Evolutionary conservation across 1,140 invertebrate genomes (phyloP).

Genomic region (Drosophila bocqueti): DNA sequence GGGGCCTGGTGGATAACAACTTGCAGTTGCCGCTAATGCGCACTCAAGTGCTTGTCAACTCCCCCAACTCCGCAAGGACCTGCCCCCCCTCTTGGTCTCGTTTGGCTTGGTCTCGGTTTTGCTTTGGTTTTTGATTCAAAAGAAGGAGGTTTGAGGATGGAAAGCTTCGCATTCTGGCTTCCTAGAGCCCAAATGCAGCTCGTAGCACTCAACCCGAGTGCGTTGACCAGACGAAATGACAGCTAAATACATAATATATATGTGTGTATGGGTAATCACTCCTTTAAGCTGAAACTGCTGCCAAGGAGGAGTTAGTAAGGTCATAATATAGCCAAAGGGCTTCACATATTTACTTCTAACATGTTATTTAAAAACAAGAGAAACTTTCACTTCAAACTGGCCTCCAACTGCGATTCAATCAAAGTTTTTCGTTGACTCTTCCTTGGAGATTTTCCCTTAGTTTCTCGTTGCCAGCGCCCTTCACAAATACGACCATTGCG

Average conservation of each 20-base stretch:
- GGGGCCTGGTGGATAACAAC: conserved; percentile 39
- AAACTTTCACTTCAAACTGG: neutral
- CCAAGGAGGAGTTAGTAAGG: too few species aligned
- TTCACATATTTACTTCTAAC: too few species aligned
- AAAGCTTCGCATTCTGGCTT: neutral
- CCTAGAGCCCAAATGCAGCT: conserved; percentile 42
- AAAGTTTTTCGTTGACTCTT: neutral
- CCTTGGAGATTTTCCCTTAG: neutral
- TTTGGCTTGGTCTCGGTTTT: conserved; percentile 27
- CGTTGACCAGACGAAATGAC: conserved; percentile 10
- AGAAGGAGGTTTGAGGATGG: neutral
- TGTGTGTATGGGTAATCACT: conserved; percentile 3
- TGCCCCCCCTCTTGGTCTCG: conserved; percentile 19
- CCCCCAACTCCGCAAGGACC: neutral
- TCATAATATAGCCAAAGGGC: too few species aligned
- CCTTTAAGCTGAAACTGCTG: neutral
- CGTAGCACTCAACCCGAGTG: conserved; percentile 23
- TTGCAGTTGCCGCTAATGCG: conserved; percentile 66
- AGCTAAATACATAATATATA: too few species aligned
- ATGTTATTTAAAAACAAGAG: neutral
- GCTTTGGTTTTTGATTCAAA: conserved; percentile 24
- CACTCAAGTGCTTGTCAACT: conserved; percentile 79
- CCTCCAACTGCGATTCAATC: neutral
- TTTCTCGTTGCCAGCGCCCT: neutral
- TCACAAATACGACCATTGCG: neutral